Conservation (phyloP, 2,113 vertebrate genomes). For the Phasianus colchicus region DNA sequence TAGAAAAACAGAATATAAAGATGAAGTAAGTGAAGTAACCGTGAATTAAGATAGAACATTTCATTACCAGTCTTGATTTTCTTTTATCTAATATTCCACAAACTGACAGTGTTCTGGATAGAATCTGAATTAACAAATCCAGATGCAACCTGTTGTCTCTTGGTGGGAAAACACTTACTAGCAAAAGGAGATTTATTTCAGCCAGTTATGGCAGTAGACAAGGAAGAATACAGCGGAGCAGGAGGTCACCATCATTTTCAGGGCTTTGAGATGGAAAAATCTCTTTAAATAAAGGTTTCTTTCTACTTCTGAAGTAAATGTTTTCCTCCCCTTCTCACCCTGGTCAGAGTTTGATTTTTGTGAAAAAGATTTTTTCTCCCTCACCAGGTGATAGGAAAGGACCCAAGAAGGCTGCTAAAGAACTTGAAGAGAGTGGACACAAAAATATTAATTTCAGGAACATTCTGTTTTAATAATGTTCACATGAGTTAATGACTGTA, state of each 20-base stretch:
- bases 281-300: neutral
- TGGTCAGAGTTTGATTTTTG: neutral
- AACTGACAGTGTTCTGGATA: neutral
- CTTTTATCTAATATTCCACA: neutral
- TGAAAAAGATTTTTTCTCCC: neutral
- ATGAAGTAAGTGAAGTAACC: neutral
- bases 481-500: neutral
- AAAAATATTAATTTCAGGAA: neutral
- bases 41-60: neutral
- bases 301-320: neutral
- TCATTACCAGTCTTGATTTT: neutral
- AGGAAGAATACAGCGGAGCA: neutral
- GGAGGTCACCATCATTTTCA: neutral
- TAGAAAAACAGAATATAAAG: neutral
- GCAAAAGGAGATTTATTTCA: neutral
- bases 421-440: neutral
- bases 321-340: neutral
- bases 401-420: neutral
- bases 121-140: neutral
- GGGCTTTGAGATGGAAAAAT: neutral
- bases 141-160: neutral
- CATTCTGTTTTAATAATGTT: neutral
- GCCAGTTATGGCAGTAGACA: neutral
- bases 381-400: neutral
- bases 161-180: neutral